These are phyloP conservation scores for Crematogaster levior DNA, from an alignment of 2,888 invertebrate genomes.

Conservation along the genomic window DNA sequence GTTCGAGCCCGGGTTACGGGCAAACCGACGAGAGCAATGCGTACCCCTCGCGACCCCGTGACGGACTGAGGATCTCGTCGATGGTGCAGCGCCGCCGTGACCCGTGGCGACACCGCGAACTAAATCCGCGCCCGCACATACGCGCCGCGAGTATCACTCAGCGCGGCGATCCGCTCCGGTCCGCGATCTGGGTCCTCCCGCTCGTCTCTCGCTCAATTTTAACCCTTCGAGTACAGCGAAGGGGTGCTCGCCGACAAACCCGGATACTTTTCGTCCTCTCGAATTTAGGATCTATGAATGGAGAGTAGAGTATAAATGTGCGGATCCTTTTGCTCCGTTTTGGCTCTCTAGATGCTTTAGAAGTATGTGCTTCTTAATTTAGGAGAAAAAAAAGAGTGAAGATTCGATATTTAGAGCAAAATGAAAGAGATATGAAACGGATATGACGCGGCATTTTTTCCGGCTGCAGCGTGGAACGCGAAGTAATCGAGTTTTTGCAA, in stretches of 20 bases:
- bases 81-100: constrained; percentile 84
- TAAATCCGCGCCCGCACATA: constrained; percentile 66
- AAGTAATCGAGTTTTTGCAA: constrained; percentile 49
- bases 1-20: constrained; percentile 60
- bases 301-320: neutral
- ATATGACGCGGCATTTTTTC: constrained; percentile 24
- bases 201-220: constrained; percentile 10
- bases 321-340: neutral
- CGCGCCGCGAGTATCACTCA: constrained; percentile 62
- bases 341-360: neutral
- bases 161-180: constrained; percentile 49
- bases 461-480: constrained; percentile 17
- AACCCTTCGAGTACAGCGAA: constrained; percentile 8
- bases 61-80: constrained; percentile 83
- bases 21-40: constrained; percentile 69
- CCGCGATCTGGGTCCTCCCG: constrained; percentile 8
- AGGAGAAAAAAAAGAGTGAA: no score
- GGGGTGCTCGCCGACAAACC: neutral
- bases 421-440: constrained; percentile 13
- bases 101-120: constrained; percentile 83
- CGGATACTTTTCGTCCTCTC: neutral
- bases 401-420: neutral
- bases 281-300: neutral
- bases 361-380: neutral
- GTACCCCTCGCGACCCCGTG: constrained; percentile 83